Percentiles rank a stretch among this genome's conserved stretches.
phyloP scores from a whole-genome alignment of 1,140 invertebrate genomes.

The Leptinotarsa undecemlineata region DNA sequence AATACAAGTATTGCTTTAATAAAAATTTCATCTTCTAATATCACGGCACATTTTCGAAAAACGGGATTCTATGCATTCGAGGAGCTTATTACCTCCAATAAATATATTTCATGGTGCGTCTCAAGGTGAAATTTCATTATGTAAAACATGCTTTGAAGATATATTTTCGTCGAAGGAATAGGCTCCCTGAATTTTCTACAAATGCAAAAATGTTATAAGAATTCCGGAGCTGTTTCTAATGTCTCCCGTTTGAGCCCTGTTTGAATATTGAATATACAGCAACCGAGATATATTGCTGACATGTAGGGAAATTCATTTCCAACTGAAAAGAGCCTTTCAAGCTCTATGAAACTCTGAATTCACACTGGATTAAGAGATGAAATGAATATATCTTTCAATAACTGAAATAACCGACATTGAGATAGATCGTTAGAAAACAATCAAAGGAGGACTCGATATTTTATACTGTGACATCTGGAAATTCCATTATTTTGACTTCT shows the following conservation, averaged over 20 bases:
- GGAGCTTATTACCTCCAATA: not conserved
- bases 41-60: no score
- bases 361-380: no score
- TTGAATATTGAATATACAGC: not conserved
- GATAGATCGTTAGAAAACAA: no score
- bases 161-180: not conserved
- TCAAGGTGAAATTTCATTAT: not conserved
- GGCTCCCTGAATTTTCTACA: not conserved
- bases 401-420: no score
- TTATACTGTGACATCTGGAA: no score
- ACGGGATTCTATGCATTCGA: no score
- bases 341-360: no score
- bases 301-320: not conserved
- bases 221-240: not conserved
- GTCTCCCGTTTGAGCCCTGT: not conserved
- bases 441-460: no score
- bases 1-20: no score
- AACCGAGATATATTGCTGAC: not conserved
- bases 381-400: no score
- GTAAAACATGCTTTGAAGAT: not conserved
- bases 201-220: not conserved
- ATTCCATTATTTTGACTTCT: no score
- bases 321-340: not conserved
- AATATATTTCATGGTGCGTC: not conserved
- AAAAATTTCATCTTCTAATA: no score